phyloP scores from a whole-genome alignment of 2,888 invertebrate genomes.

The Apodemia zela region DNA sequence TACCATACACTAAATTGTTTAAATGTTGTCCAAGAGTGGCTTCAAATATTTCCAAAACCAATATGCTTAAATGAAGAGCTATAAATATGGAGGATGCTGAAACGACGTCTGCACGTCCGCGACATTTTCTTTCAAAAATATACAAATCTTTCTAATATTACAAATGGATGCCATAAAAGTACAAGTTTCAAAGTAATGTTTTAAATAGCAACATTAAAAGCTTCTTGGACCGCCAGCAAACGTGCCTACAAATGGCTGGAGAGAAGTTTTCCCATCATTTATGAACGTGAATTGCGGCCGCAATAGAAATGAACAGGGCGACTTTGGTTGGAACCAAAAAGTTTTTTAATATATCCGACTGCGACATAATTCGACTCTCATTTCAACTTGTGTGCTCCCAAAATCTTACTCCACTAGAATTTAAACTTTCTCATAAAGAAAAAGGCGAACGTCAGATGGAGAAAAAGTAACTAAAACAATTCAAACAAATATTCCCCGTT shows the following conservation, averaged over 20 bases:
- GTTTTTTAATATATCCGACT: slow-evolving; percentile 45
- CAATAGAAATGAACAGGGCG: slow-evolving; percentile 36
- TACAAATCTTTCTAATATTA: slow-evolving; percentile 7
- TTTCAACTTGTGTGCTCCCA: slow-evolving; percentile 27
- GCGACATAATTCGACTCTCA: slow-evolving; percentile 40
- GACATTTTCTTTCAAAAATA: slow-evolving; percentile 4
- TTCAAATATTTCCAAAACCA: no score
- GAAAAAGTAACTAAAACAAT: background rate
- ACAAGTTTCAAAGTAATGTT: slow-evolving; percentile 15
- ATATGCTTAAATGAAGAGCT: no score
- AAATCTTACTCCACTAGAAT: slow-evolving; percentile 13
- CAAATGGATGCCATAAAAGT: slow-evolving; percentile 10
- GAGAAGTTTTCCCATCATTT: slow-evolving; percentile 38
- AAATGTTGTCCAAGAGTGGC: no score
- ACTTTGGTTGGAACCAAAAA: slow-evolving; percentile 35
- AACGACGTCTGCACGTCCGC: background rate
- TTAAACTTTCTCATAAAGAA: slow-evolving; percentile 19
- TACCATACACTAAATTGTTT: no score
- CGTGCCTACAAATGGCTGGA: slow-evolving; percentile 27
- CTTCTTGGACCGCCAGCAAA: slow-evolving; percentile 18
- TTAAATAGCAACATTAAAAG: slow-evolving; percentile 16
- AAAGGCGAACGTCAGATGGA: background rate
- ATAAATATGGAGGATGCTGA: background rate
- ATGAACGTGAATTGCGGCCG: slow-evolving; percentile 35
- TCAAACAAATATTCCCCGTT: background rate